Evolutionary conservation across 2,797 vertebrate genomes (phyloP).

Genomic region (Rhinella marina): DNA sequence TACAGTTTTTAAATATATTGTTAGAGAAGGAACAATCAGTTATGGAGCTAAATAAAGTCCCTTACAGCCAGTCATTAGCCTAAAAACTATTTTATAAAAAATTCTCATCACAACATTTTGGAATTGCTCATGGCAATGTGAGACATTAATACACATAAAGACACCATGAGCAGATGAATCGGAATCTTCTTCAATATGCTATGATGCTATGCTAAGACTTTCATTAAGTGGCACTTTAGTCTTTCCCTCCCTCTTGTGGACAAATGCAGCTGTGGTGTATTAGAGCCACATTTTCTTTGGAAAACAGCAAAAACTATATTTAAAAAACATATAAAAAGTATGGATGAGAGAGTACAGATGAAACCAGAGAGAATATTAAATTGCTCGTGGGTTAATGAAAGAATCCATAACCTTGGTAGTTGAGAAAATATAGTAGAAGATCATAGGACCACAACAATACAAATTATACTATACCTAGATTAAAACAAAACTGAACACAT

Average conservation of each 20-base stretch:
- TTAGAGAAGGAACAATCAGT: too few species aligned
- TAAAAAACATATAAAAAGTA: neutral
- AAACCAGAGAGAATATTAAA: neutral
- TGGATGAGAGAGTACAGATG: neutral
- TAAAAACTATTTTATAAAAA: too few species aligned
- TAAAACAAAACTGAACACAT: neutral
- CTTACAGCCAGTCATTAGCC: too few species aligned
- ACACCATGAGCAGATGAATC: too few species aligned
- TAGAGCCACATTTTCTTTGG: neutral
- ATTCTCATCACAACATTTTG: too few species aligned
- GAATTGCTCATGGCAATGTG: too few species aligned
- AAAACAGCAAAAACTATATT: neutral
- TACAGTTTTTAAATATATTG: neutral
- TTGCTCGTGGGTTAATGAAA: neutral
- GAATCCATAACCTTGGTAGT: neutral
- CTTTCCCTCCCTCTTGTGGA: slow-evolving; percentile 20
- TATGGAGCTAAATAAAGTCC: too few species aligned
- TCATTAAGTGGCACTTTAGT: neutral
- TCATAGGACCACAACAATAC: neutral
- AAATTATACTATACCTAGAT: neutral
- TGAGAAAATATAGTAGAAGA: too few species aligned
- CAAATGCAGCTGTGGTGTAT: neutral
- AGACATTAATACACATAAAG: too few species aligned
- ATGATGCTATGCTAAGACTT: too few species aligned
- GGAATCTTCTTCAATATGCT: too few species aligned